phyloP scores from a whole-genome alignment of 2,888 invertebrate genomes.

The Onthophagus sagittarius region DNA sequence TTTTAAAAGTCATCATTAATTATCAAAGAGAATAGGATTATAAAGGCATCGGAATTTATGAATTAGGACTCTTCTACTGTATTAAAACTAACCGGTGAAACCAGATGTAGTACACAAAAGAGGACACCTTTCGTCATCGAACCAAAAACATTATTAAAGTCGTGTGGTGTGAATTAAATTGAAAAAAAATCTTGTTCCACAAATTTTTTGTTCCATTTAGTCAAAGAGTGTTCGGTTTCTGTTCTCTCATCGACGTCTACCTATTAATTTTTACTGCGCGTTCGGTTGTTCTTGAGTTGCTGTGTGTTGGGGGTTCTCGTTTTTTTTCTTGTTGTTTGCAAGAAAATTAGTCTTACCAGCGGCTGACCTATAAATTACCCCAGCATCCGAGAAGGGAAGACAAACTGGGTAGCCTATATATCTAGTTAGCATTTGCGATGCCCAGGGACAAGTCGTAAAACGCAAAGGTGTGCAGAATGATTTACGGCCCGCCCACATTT shows the following conservation, averaged over 20 bases:
- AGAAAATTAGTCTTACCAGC: background rate
- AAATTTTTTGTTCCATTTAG: background rate
- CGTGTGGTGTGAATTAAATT: background rate
- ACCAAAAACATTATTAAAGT: background rate
- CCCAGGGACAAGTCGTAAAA: conserved; percentile 41
- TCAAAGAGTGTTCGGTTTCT: background rate
- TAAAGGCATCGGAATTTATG: background rate
- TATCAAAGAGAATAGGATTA: background rate
- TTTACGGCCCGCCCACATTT: conserved; percentile 43
- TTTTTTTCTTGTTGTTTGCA: background rate
- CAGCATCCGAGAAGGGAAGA: conserved; percentile 13
- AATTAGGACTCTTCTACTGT: background rate
- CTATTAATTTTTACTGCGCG: background rate
- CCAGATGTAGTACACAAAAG: background rate
- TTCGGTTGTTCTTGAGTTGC: background rate
- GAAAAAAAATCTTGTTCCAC: background rate
- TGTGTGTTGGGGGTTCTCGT: background rate
- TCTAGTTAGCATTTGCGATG: conserved; percentile 36
- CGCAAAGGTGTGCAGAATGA: conserved; percentile 40
- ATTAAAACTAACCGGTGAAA: background rate
- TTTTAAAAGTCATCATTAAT: background rate
- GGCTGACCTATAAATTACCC: conserved; percentile 24
- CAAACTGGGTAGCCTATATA: conserved; percentile 23
- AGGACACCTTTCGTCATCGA: background rate
- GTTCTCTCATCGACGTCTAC: background rate